Base-by-base conservation (phyloP, 2,888 invertebrate genomes). In the Drosophila mercatorum region DNA sequence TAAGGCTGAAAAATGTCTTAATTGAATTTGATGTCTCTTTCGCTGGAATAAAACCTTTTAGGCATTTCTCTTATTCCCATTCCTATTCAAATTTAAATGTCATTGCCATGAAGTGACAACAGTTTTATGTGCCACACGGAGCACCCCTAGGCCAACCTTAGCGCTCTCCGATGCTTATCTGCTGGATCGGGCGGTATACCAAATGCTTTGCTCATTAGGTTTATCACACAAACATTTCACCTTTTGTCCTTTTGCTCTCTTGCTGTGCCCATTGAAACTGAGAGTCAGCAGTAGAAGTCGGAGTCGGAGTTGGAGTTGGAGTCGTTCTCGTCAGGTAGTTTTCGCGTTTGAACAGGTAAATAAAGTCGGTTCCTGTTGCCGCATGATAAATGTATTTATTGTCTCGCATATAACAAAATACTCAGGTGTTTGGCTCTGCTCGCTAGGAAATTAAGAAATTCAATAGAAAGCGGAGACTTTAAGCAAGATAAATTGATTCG, bases 201-300 rank as follows among this genome's bases (percentile, higher is more conserved):
- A 68, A 80, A 79, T 66, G 63, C 70, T 58, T 49, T 62, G 86
- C 83, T 88, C 87, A 88, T 84, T 88, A 87, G 88, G 71, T 81
- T 85, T 85, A 85, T 89, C 84, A 89, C 89, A 89, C 83, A 80
- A 81, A 83, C 75, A 81, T 81, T 81, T 81, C 81, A 83, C 78
- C 81, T 81, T 78, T 80, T 86, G 72, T 80, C 75, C 73, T 72
- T 74, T 70, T 66, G 31, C 17, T 34, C 28, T 34, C 34, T 22
- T 12, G 34, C 34, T 7, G 46, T 59, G 34, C 46, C 60, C 63
- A 53, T 51, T 11, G 71, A 51, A 57, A 70, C 47, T 14, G 58
- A 73, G 74, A 59, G 59, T 60, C 41, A 2, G 55, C 40, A 40
- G 40, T 17, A 28, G 14, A 40, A 49, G 38, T 17, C n/a, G 38